A percentile compares a stretch with the other conserved stretches of the same genome.
Conservation (phyloP, 2,797 vertebrate species). For the Prunella strophiata region DNA sequence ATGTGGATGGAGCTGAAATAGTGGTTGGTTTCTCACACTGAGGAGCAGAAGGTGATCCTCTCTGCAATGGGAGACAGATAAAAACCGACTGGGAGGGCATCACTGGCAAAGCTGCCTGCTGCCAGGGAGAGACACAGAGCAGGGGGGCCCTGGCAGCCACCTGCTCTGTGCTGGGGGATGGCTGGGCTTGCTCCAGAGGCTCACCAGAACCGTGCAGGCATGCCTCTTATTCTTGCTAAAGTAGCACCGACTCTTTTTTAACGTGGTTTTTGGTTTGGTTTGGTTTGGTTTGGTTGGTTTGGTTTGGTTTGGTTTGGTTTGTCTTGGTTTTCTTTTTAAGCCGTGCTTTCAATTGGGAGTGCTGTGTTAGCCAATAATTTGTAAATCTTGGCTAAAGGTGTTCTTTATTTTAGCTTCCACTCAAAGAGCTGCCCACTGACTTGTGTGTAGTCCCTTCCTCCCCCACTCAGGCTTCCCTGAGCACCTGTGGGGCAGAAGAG, state of each 20-base stretch:
- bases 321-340: not conserved
- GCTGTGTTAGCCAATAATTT: not conserved
- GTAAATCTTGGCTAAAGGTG: not conserved
- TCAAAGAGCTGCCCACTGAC: not conserved
- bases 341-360: not conserved
- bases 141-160: not conserved
- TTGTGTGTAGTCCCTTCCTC: not conserved
- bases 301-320: no score
- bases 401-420: not conserved
- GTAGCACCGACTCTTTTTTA: not conserved
- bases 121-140: not conserved
- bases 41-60: not conserved
- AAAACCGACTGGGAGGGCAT: not conserved
- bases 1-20: not conserved
- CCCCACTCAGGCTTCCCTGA: not conserved
- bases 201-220: not conserved
- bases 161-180: not conserved
- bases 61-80: not conserved
- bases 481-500: not conserved
- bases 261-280: no score
- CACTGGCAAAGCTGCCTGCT: not conserved
- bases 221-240: not conserved
- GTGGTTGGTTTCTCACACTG: fast-evolving
- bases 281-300: no score
- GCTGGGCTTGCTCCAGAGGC: not conserved